These are phyloP conservation scores for Piliocolobus tephrosceles DNA, from an alignment of 2,113 vertebrate species.

Conservation along the genomic window DNA sequence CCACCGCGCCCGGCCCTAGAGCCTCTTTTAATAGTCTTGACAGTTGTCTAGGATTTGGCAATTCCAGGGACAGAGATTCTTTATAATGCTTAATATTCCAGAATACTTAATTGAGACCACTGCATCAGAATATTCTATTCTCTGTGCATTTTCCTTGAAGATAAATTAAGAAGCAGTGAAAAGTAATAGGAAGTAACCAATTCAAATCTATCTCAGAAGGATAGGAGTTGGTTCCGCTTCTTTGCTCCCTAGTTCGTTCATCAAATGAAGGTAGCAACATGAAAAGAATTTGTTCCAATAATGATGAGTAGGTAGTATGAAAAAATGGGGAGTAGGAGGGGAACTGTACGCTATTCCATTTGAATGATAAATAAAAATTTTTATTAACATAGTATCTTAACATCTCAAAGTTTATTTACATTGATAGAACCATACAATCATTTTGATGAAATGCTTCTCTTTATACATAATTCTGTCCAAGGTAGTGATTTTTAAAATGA, in stretches of 20 bases:
- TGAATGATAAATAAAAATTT: neutral
- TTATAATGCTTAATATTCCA: neutral
- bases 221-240: neutral
- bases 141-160: neutral
- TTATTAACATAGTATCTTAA: neutral
- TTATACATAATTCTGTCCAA: neutral
- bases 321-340: neutral
- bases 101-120: neutral
- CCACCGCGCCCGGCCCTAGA: neutral
- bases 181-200: neutral
- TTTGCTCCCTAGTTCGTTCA: neutral
- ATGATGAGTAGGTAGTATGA: neutral
- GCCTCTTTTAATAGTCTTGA: neutral
- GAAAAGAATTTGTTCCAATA: neutral
- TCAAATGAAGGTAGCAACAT: neutral
- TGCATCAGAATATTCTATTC: neutral
- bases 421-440: neutral
- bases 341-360: neutral
- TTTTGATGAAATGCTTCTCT: neutral
- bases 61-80: neutral
- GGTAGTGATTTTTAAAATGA: neutral
- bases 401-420: neutral
- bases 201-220: neutral
- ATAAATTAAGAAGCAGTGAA: neutral
- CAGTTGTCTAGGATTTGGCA: neutral